phyloP scores from a whole-genome alignment of 2,888 invertebrate species.

The Rosalia funebris region DNA sequence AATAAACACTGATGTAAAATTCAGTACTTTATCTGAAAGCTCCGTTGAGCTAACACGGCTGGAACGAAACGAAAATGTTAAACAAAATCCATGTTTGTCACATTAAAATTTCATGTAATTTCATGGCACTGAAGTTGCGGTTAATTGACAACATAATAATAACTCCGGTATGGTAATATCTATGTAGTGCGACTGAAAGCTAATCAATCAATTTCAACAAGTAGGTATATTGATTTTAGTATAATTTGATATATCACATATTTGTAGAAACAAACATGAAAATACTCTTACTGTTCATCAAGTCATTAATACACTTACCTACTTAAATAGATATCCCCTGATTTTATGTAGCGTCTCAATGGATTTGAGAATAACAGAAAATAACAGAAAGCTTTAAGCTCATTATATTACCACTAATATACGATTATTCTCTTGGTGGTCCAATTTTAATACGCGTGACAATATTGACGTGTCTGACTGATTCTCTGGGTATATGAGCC shows the following conservation, averaged over 20 bases:
- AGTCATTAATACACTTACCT: slow-evolving; percentile 1
- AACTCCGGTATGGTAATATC: slow-evolving; percentile 16
- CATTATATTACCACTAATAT: no score
- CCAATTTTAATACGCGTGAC: no score
- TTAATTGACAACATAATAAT: slow-evolving; percentile 27
- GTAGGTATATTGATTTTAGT: slow-evolving; percentile 44
- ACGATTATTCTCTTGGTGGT: no score
- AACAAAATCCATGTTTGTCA: slow-evolving; percentile 10
- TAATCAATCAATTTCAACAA: slow-evolving; percentile 36
- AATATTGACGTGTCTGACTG: no score
- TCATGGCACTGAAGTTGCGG: slow-evolving; percentile 21
- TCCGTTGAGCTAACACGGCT: no score
- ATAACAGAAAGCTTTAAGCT: no score
- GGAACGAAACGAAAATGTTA: not conserved
- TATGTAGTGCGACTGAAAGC: slow-evolving; percentile 18
- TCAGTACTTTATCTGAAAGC: no score
- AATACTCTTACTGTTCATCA: slow-evolving; percentile 44
- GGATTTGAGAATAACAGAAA: not conserved
- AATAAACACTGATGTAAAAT: no score
- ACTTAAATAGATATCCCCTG: not conserved
- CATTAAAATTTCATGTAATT: slow-evolving; percentile 14
- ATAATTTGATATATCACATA: slow-evolving; percentile 44
- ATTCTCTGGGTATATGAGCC: no score
- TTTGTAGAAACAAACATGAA: slow-evolving; percentile 44
- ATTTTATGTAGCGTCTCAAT: not conserved